These are phyloP conservation scores for Chironomus riparius DNA, from an alignment of 2,888 invertebrate genomes.

Conservation along the genomic window DNA sequence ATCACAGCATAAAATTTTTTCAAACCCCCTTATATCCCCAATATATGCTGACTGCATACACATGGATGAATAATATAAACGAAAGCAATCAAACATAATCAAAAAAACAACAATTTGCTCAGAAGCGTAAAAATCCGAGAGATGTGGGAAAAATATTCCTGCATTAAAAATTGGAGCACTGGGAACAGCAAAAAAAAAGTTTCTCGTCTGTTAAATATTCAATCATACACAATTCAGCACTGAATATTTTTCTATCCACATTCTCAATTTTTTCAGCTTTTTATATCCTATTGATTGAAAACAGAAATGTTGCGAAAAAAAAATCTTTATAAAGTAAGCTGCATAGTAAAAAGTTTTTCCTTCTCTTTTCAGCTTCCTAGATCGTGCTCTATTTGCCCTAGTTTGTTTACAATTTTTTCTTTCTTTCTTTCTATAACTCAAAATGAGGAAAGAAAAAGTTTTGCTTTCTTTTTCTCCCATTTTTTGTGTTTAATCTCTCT, in stretches of 20 bases:
- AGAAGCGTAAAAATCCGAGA: neutral
- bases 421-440: neutral
- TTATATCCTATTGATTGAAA: neutral
- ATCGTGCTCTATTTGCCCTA: neutral
- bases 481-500: neutral
- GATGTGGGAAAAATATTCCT: neutral
- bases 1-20: too few species aligned
- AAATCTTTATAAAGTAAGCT: neutral
- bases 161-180: neutral
- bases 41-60: too few species aligned
- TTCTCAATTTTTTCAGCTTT: neutral
- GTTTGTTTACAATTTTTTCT: neutral
- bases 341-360: neutral
- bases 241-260: neutral
- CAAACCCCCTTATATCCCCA: too few species aligned
- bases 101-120: slow-evolving; percentile 17
- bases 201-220: too few species aligned
- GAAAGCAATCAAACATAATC: slow-evolving; percentile 25
- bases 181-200: neutral
- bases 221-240: neutral
- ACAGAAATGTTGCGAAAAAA: neutral
- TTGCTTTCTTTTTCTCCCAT: neutral
- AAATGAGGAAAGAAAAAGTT: neutral
- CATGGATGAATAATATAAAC: slow-evolving; percentile 4
- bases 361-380: neutral